phyloP scores from a whole-genome alignment of 2,113 vertebrate genomes.

The Ictalurus furcatus region DNA sequence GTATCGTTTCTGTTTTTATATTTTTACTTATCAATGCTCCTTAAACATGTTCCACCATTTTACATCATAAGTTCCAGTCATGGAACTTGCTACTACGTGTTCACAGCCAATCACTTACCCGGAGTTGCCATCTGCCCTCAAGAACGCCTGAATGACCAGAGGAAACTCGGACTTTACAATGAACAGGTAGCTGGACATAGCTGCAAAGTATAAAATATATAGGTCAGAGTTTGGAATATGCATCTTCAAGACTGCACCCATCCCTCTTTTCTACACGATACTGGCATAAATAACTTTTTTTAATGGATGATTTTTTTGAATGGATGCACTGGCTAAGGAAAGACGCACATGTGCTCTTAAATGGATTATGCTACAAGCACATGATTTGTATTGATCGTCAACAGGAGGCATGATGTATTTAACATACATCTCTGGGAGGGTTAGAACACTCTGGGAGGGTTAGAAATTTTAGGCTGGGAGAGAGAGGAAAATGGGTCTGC shows the following conservation, averaged over 20 bases:
- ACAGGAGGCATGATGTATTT: background rate
- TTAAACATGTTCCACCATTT: background rate
- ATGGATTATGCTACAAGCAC: background rate
- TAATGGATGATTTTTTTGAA: background rate
- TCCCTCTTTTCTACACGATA: background rate
- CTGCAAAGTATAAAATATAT: slow-evolving; percentile 66
- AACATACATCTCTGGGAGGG: background rate
- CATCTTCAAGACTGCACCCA: background rate
- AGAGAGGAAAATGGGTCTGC: background rate
- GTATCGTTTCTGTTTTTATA: background rate
- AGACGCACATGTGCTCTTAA: background rate
- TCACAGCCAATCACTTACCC: slow-evolving; percentile 77
- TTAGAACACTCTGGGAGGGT: background rate
- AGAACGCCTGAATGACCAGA: slow-evolving; percentile 94
- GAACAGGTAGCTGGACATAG: slow-evolving; percentile 99
- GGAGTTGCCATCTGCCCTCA: slow-evolving; percentile 79
- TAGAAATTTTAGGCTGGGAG: background rate
- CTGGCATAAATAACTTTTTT: background rate
- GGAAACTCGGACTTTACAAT: slow-evolving; percentile 97
- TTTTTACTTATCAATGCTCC: background rate
- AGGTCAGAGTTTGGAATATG: background rate
- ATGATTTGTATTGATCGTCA: background rate
- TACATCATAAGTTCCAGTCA: background rate
- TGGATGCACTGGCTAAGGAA: background rate
- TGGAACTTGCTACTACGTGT: too few relatives aligned